Evolutionary conservation across 2,113 vertebrate genomes (phyloP).

Genomic region (Callorhinus ursinus): DNA sequence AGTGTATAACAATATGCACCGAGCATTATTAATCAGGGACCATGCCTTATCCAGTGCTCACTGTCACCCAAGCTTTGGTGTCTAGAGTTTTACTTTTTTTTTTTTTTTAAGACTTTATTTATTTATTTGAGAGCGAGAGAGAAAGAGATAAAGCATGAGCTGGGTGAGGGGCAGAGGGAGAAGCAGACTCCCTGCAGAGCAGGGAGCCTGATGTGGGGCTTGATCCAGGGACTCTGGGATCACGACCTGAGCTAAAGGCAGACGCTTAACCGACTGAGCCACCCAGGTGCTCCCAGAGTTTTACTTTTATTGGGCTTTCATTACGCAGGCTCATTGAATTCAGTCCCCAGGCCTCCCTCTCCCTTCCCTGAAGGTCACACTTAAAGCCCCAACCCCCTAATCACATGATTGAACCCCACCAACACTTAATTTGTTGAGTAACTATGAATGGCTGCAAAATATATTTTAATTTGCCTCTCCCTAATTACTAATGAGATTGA

Average conservation of each 20-base stretch:
- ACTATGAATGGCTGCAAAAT: background rate
- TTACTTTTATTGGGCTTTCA: background rate
- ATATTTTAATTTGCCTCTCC: slow-evolving; percentile 23
- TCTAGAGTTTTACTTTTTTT: background rate
- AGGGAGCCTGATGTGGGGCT: too few species aligned
- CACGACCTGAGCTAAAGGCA: too few species aligned
- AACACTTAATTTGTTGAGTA: background rate
- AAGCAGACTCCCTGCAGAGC: too few species aligned
- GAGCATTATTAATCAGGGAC: background rate
- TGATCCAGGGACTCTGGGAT: too few species aligned
- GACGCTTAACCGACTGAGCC: too few species aligned
- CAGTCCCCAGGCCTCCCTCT: background rate
- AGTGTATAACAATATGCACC: background rate
- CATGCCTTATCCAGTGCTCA: background rate
- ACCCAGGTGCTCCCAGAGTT: background rate
- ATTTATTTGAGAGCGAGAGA: too few species aligned
- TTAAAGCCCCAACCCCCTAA: background rate
- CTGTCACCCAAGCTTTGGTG: background rate
- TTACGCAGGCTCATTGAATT: background rate
- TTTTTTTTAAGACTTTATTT: too few species aligned
- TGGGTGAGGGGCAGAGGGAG: too few species aligned
- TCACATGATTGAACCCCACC: background rate
- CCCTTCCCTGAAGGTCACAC: background rate
- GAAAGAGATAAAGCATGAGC: too few species aligned
- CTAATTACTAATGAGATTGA: background rate